Conservation (phyloP, 2,797 vertebrate genomes). For the Lutjanus campechanus region DNA sequence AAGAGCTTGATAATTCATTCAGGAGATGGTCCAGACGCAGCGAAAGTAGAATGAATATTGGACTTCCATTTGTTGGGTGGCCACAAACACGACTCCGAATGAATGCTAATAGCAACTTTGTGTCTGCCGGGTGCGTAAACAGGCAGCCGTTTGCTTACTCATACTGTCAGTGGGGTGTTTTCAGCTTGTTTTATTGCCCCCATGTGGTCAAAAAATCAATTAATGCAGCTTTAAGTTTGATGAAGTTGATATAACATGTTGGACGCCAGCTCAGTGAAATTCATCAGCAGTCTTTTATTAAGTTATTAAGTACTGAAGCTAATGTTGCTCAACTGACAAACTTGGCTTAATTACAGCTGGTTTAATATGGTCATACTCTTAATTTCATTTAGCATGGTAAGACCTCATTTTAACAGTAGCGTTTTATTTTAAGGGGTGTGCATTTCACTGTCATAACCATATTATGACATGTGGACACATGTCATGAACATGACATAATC, state of each 20-base stretch:
- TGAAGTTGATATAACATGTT: neutral
- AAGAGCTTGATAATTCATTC: neutral
- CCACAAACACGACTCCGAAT: neutral
- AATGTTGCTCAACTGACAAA: neutral
- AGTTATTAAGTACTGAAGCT: no score
- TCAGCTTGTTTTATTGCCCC: neutral
- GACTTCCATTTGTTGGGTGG: neutral
- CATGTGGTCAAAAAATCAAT: neutral
- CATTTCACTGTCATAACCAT: no score
- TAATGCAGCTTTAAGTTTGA: constrained; percentile 1
- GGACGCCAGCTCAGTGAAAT: neutral
- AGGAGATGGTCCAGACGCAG: neutral
- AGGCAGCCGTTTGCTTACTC: no score
- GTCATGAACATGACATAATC: no score
- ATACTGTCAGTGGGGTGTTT: neutral
- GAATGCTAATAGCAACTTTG: neutral
- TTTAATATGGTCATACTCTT: constrained; percentile 4
- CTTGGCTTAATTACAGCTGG: neutral
- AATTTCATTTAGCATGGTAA: neutral
- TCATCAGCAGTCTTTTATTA: neutral
- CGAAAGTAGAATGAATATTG: neutral
- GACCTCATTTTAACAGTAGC: neutral
- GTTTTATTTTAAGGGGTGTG: no score
- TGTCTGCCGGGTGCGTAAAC: neutral
- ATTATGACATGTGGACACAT: no score